Evolutionary conservation across 2,888 invertebrate species (phyloP), one percentile per base, ranked within the genome.

Genomic region (Dolichomitus sp.): DNA sequence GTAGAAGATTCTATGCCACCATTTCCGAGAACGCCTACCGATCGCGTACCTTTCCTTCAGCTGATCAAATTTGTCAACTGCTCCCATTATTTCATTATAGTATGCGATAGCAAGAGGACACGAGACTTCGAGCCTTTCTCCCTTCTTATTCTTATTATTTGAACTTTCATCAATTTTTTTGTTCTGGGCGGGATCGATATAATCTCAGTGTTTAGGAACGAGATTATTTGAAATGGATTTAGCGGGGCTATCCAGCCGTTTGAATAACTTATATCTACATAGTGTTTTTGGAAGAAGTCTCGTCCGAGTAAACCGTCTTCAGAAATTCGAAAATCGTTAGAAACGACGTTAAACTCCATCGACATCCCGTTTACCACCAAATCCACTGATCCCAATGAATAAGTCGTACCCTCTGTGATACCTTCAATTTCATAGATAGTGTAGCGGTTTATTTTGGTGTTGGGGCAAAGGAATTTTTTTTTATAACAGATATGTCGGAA

Each of bases 401-500:
- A 40, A 1, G 9, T 23, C 11, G 12, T 23, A 7, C 54, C 69
- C 2, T 69, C 27, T 2, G 69, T 69, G 14, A 69, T 54, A 23
- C 69, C 54, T n/a, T 37, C 23, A 23, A 23, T 23, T 23, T 23
- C 23, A 23, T 23, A 23, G 23, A 23, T 23, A 2, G 23, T 23
- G 23, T 23, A 23, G 23, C 23, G 23, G 23, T 23, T 23, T 23
- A 23, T 23, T 23, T 40, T 33, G 33, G 37, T 12, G 30, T 37
- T 37, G 5, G 37, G 6, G 1, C 19, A 4, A 17, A 61, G 37
- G 17, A 37, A 37, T 37, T 37, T 23, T 2, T 11, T 27, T 69
- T 69, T 12, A 69, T 69, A 23, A 69, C 40, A 0, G 69, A 69
- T 12, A 69, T 69, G 5, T 69, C 69, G 6, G 54, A 69, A 1